A percentile compares a stretch with the other conserved stretches of the same genome.
Conservation (phyloP, 2,797 vertebrate genomes). For the Siniperca obscura region DNA sequence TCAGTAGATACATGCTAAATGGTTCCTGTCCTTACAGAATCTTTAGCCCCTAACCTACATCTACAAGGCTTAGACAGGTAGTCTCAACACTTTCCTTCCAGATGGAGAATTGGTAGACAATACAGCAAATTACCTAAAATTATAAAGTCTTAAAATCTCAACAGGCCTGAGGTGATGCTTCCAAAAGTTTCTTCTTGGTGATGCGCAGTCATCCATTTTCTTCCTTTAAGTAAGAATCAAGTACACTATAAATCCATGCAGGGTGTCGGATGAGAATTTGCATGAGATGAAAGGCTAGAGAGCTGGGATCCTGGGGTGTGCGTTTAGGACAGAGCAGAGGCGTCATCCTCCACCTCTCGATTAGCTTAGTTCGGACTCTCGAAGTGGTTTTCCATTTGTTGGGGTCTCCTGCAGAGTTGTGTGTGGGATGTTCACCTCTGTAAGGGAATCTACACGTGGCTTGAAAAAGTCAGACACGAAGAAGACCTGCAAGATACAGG, state of each 20-base stretch:
- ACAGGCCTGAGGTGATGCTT: conserved; percentile 47
- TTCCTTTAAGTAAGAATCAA: conserved; percentile 23
- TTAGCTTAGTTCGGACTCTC: conserved; percentile 87
- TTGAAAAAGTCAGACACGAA: conserved; percentile 97
- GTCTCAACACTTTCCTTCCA: conserved; percentile 15
- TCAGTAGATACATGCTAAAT: conserved; percentile 68
- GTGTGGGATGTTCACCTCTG: conserved; percentile 88
- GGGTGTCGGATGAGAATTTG: conserved; percentile 23
- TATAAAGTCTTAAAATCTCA: conserved; percentile 33
- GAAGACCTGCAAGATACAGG: conserved; percentile 83
- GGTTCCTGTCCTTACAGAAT: conserved; percentile 42
- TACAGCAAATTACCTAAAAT: conserved; percentile 27
- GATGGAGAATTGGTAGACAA: conserved; percentile 9
- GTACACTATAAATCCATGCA: conserved; percentile 54
- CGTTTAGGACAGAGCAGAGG: conserved; percentile 45
- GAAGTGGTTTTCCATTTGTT: conserved; percentile 92
- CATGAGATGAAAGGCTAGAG: conserved; percentile 47
- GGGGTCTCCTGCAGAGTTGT: conserved; percentile 92
- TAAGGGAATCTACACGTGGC: conserved; percentile 76
- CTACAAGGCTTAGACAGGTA: conserved; percentile 22
- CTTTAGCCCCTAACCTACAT: conserved; percentile 33
- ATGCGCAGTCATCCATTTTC: neutral
- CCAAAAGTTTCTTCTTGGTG: conserved; percentile 8
- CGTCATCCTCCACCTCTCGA: neutral
- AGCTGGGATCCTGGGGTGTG: conserved; percentile 54